Conservation (phyloP, 2,113 vertebrate genomes). For the Petrocephalus microphthalmus region DNA sequence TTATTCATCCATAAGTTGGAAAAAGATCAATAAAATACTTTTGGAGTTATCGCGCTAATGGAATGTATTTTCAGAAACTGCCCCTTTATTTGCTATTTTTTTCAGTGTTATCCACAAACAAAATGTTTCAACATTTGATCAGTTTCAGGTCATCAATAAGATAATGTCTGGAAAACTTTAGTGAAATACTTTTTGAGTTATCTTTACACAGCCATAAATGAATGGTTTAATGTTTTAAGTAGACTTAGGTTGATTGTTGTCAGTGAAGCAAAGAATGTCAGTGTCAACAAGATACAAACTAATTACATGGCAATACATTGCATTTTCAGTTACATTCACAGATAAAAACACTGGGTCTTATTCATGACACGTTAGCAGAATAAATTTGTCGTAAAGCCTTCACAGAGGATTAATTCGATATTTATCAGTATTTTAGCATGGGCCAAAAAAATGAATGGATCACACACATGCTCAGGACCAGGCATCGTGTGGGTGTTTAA, state of each 20-base stretch:
- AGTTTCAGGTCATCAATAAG: background rate
- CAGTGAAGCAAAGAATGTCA: background rate
- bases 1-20: background rate
- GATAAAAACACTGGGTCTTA: background rate
- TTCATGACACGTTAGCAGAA: no score
- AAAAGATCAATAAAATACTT: background rate
- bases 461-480: no score
- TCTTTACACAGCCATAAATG: background rate
- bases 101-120: background rate
- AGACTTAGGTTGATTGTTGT: background rate
- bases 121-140: background rate
- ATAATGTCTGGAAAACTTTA: background rate
- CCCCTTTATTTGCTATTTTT: background rate
- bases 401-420: no score
- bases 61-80: background rate
- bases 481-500: no score
- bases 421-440: no score
- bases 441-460: no score
- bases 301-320: background rate
- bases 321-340: background rate
- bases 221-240: background rate
- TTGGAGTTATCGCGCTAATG: background rate
- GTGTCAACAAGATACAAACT: background rate
- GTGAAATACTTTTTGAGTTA: background rate
- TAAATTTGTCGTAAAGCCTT: no score